Base-by-base conservation (phyloP, 2,888 invertebrate species). In the Ectobius pallidus region DNA sequence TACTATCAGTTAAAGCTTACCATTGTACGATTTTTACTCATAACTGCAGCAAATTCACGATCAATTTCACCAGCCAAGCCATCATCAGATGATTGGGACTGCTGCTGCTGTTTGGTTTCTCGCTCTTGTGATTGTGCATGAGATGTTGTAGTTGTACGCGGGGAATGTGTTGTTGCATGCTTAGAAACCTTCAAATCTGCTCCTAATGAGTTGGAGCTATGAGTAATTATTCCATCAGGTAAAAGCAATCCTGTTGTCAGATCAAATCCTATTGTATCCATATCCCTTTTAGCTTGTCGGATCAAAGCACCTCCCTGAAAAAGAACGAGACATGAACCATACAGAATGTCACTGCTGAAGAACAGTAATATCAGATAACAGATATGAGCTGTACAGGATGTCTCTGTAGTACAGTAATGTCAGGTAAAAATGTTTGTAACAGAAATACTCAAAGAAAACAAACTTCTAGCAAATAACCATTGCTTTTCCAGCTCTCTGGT, bases 221-320 rank as follows among this genome's bases (percentile, higher is more conserved):
- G 34, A 11, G 11, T 25, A 27, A 30, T 25, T 16, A 27, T 25
- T 34, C 65, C 65, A 25, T 65, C 77, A 68, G 71, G 76, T 44
- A 76, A 61, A 39, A 78, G 75, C 27, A 84, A 77, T 2, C 86
- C 85, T 22, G 84, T 83, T 27, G 81, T 81, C 20, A 79, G 78
- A 77, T 85, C 84, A 79, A 89, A 84, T 0, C 91, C 92, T 1
- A 89, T 87, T 20, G 85, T 83, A 73, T 88, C 87, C 18, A 92
- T 86, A 79, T 94, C 93, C 75, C 92, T 90, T 0, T 92, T 87
- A 9, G 93, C 92, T 79, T 91, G 90, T 1, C 92, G 89, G 80
- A 97, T 92, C 58, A 97, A 86, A 0, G 89, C 87, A 25, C 89
- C 87, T 73, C 96, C 96, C 83, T 95, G 74, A 16, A 74, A 76